phyloP scores from a whole-genome alignment of 2,113 vertebrate species.

The Neofelis nebulosa region DNA sequence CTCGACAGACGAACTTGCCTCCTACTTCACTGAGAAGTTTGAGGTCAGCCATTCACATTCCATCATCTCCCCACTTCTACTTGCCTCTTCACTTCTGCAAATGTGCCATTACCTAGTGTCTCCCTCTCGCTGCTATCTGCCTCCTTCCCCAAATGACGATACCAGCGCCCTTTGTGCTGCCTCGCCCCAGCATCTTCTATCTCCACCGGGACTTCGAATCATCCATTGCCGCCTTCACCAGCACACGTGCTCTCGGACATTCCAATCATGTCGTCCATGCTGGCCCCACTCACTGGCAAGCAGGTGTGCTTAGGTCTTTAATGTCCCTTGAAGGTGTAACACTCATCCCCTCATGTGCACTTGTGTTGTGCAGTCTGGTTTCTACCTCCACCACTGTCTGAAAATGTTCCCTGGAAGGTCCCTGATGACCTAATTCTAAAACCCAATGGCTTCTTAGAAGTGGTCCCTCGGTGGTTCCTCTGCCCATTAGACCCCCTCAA shows the following conservation, averaged over 20 bases:
- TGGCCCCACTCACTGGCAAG: neutral
- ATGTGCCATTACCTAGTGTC: neutral
- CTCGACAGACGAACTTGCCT: neutral
- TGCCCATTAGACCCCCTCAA: neutral
- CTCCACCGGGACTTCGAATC: neutral
- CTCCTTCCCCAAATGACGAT: neutral
- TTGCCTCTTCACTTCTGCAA: neutral
- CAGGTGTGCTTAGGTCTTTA: neutral
- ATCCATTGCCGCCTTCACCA: too few relatives aligned
- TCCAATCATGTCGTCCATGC: neutral
- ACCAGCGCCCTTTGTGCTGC: neutral
- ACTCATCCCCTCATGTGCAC: neutral
- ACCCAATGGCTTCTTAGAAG: neutral
- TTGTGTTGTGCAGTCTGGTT: neutral
- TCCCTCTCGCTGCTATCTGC: neutral
- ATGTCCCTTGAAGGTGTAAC: neutral
- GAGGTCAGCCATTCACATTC: neutral
- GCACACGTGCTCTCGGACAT: neutral
- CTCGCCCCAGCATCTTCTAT: neutral
- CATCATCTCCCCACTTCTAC: neutral
- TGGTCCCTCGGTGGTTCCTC: neutral
- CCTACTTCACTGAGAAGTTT: slow-evolving; percentile 37
- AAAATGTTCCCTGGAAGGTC: slow-evolving; percentile 9
- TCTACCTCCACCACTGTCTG: neutral
- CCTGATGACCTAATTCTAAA: neutral